Evolutionary conservation across 2,888 invertebrate genomes (phyloP).

Genomic region (Meghimatium bilineatum): DNA sequence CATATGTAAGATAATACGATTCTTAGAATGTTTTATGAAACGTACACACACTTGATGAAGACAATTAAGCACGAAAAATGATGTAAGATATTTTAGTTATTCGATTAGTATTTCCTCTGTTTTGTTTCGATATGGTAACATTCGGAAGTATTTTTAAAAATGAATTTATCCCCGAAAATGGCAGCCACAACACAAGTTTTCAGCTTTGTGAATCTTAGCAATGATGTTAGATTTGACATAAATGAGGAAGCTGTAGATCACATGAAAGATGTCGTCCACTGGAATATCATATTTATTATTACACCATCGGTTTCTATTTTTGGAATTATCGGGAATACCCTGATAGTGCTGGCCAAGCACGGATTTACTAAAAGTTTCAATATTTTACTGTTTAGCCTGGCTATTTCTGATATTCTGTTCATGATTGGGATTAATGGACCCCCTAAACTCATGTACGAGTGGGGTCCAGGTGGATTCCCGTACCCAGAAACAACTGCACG

Average conservation of each 20-base stretch:
- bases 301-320: slow-evolving; percentile 13
- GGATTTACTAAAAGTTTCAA: slow-evolving; percentile 36
- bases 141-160: too few species aligned
- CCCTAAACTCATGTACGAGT: slow-evolving; percentile 26
- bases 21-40: too few species aligned
- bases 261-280: neutral
- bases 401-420: slow-evolving; percentile 31
- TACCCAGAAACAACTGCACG: slow-evolving; percentile 15
- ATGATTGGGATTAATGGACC: slow-evolving; percentile 19
- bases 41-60: too few species aligned
- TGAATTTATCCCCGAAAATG: neutral
- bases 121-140: too few species aligned
- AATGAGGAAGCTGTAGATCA: neutral
- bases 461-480: neutral
- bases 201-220: neutral
- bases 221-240: neutral
- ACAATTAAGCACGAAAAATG: too few species aligned
- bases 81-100: too few species aligned
- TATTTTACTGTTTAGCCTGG: slow-evolving; percentile 30
- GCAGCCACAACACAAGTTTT: neutral
- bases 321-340: slow-evolving; percentile 23
- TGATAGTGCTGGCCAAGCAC: slow-evolving; percentile 9
- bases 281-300: slow-evolving; percentile 18
- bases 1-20: too few species aligned
- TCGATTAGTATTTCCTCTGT: too few species aligned